phyloP scores from a whole-genome alignment of 2,797 vertebrate species.

The Acanthopagrus latus region DNA sequence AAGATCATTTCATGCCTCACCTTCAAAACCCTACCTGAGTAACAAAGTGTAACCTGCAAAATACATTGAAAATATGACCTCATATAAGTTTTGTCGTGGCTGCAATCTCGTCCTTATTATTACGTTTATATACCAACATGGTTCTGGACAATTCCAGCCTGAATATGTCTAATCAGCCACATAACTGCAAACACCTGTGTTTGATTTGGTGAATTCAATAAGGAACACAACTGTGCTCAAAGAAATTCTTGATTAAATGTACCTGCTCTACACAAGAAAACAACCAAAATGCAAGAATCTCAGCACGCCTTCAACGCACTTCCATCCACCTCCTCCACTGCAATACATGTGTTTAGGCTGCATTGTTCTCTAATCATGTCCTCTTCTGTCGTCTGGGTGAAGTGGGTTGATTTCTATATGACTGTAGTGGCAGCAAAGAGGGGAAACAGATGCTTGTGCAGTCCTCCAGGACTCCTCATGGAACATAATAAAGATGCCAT shows the following conservation, averaged over 20 bases:
- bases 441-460: conserved; percentile 76
- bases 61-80: neutral
- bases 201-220: neutral
- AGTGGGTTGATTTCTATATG: conserved; percentile 60
- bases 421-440: conserved; percentile 59
- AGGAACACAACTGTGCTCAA: neutral
- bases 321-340: neutral
- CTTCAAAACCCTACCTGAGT: too few species aligned
- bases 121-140: neutral
- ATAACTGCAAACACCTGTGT: neutral
- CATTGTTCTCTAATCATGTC: conserved; percentile 48
- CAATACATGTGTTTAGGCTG: conserved; percentile 23
- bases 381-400: conserved; percentile 56
- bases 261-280: neutral
- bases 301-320: conserved; percentile 7
- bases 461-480: conserved; percentile 75
- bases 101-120: neutral
- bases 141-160: neutral
- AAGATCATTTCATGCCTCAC: too few species aligned
- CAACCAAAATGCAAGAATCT: conserved; percentile 5
- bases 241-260: neutral
- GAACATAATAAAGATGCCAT: conserved; percentile 81
- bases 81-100: neutral
- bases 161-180: neutral
- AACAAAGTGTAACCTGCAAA: neutral